Conservation (phyloP, 2,888 invertebrate genomes). For the Drosophila limbata region DNA sequence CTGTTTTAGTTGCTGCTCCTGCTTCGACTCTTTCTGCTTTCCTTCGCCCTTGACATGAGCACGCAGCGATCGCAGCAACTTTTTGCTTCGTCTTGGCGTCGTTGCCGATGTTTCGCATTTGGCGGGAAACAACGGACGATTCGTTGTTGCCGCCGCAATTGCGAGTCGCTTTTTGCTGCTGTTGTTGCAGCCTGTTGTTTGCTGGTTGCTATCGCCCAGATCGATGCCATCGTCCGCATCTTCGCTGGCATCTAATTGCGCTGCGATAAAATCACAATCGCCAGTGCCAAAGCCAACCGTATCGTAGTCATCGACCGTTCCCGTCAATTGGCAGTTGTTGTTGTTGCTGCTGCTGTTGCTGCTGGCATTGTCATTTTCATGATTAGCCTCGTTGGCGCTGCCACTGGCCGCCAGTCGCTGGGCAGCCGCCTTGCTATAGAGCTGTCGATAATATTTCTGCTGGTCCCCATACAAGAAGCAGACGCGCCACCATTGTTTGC, state of each 20-base stretch:
- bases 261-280: conserved; percentile 77
- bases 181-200: conserved; percentile 25
- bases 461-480: conserved; percentile 95
- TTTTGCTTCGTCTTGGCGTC: conserved; percentile 79
- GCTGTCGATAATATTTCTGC: conserved; percentile 93
- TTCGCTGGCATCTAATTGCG: conserved; percentile 77
- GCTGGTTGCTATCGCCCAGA: conserved; percentile 63
- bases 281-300: conserved; percentile 58
- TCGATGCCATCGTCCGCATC: conserved; percentile 78
- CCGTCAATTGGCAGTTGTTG: conserved; percentile 65
- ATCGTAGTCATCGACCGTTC: conserved; percentile 71
- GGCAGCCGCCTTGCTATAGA: conserved; percentile 88
- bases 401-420: conserved; percentile 86
- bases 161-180: conserved; percentile 23
- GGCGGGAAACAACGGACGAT: conserved; percentile 77
- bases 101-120: conserved; percentile 61
- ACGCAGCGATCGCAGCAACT: conserved; percentile 82
- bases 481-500: conserved; percentile 96
- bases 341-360: conserved; percentile 49
- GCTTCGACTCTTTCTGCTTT: conserved; percentile 40
- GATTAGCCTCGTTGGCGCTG: conserved; percentile 75
- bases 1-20: conserved; percentile 15
- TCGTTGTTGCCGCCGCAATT: conserved; percentile 26
- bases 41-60: conserved; percentile 74
- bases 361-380: conserved; percentile 74